Evolutionary conservation across 2,797 vertebrate species (phyloP).

Genomic region (Acropternis orthonyx): DNA sequence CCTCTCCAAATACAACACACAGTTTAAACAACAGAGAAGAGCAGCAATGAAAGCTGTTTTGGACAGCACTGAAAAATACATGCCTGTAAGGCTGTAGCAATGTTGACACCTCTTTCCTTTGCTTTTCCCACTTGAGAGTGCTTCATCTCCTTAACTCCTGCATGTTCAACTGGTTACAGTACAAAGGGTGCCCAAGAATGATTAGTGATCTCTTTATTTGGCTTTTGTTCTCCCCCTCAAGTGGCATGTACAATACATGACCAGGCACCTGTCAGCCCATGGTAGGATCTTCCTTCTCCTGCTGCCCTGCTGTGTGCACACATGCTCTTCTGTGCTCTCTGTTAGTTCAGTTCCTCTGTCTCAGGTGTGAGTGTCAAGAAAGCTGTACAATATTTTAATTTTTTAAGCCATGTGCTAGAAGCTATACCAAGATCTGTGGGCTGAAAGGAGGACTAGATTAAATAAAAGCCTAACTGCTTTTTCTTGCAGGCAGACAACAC

Average conservation of each 20-base stretch:
- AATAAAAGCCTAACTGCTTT: neutral
- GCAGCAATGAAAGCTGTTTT: neutral
- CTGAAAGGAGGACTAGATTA: neutral
- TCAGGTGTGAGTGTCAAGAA: neutral
- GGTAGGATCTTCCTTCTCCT: neutral
- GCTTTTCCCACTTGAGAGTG: neutral
- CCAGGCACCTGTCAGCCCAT: neutral
- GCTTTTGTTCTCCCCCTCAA: neutral
- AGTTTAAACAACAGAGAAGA: neutral
- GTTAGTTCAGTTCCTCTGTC: neutral
- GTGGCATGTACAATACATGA: rapidly evolving
- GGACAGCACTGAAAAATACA: neutral
- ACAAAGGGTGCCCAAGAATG: neutral
- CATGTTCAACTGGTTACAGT: neutral
- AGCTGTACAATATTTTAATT: neutral
- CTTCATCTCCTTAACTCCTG: neutral
- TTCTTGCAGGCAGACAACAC: conserved; percentile 85
- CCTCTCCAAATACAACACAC: neutral
- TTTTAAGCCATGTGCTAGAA: neutral
- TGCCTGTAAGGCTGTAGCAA: neutral
- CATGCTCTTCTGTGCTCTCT: neutral
- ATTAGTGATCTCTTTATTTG: neutral
- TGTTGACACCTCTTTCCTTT: neutral
- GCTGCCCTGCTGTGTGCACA: neutral
- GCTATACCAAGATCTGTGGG: neutral